Conservation (phyloP, 2,888 invertebrate species). For the Encarsia formosa region DNA sequence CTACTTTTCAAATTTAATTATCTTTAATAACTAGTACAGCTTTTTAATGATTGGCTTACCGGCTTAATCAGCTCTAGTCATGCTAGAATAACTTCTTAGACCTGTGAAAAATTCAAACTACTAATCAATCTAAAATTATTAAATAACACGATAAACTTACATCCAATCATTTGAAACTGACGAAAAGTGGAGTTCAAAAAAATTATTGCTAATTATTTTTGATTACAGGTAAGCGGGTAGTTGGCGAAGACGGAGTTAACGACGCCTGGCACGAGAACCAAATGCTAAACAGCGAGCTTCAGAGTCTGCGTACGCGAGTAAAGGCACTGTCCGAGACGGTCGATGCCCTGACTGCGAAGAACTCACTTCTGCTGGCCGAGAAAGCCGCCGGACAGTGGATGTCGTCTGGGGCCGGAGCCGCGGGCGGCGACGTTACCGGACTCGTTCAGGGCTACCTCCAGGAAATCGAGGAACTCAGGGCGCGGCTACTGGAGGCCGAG, state of each 20-base stretch:
- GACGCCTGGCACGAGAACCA: slow-evolving; percentile 96
- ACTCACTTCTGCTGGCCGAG: slow-evolving; percentile 76
- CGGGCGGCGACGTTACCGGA: slow-evolving; percentile 57
- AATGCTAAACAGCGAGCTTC: slow-evolving; percentile 84
- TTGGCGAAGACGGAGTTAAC: slow-evolving; percentile 86
- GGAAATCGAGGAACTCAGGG: slow-evolving; percentile 87
- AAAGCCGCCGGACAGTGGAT: slow-evolving; percentile 68
- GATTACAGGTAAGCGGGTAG: slow-evolving; percentile 81
- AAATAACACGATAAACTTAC: no score
- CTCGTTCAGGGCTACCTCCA: slow-evolving; percentile 79
- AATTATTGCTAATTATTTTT: no score
- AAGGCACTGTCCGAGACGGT: slow-evolving; percentile 95
- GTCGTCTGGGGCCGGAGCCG: slow-evolving; percentile 51
- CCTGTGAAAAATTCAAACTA: no score
- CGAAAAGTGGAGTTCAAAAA: no score
- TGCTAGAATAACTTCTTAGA: no score
- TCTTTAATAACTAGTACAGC: no score
- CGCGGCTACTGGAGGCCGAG: slow-evolving; percentile 85
- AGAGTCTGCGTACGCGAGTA: slow-evolving; percentile 79
- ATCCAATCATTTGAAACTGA: no score
- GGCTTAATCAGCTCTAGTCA: no score
- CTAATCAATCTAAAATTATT: no score
- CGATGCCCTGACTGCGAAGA: slow-evolving; percentile 77
- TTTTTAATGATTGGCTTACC: no score
- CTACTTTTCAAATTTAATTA: no score